Conservation (phyloP, 2,113 vertebrate species). For the Neolamprologus hecqui region DNA sequence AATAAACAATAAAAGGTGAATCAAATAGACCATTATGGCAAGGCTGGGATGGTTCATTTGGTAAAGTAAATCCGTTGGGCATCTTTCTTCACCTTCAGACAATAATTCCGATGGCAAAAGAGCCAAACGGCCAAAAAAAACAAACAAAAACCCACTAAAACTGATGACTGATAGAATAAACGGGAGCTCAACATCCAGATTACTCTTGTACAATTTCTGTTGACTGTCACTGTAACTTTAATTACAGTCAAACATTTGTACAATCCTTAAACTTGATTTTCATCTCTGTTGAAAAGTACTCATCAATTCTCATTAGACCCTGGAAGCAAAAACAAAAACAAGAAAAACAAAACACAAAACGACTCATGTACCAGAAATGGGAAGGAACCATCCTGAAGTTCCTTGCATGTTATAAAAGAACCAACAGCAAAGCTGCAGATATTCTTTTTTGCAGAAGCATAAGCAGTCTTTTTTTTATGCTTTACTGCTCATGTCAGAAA, state of each 20-base stretch:
- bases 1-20: background rate
- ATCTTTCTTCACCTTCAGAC: background rate
- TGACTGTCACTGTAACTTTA: background rate
- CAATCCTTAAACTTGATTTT: background rate
- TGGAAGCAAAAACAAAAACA: background rate
- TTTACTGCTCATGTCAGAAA: background rate
- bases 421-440: background rate
- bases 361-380: background rate
- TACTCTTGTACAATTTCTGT: background rate
- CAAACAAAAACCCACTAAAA: fast-evolving
- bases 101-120: background rate
- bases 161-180: background rate
- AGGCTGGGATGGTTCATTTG: fast-evolving
- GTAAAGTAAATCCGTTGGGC: background rate
- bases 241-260: background rate
- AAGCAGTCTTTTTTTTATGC: background rate
- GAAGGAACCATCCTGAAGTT: background rate
- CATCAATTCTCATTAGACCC: background rate
- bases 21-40: background rate
- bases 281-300: fast-evolving
- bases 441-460: background rate
- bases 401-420: background rate
- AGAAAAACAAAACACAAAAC: background rate
- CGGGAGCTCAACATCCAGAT: background rate
- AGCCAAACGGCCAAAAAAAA: background rate